phyloP scores from a whole-genome alignment of 2,797 vertebrate species.

The Chloroceryle amazona region DNA sequence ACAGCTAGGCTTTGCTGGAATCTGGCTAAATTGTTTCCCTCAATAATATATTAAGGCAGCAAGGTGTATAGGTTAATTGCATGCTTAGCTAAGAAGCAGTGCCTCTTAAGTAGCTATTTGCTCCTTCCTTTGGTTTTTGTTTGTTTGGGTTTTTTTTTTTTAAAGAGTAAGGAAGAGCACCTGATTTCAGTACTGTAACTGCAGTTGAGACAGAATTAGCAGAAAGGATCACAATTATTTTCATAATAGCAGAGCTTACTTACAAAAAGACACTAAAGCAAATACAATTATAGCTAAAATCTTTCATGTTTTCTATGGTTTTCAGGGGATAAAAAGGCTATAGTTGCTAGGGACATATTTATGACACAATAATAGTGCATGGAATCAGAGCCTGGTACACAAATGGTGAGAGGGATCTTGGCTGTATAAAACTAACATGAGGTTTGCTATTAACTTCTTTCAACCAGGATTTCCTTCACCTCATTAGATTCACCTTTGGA shows the following conservation, averaged over 20 bases:
- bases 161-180: not conserved
- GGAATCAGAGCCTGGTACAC: not conserved
- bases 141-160: not conserved
- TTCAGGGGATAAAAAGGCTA: not conserved
- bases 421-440: not conserved
- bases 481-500: not conserved
- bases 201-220: not conserved
- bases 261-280: not conserved
- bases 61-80: not conserved
- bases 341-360: not conserved
- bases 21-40: not conserved
- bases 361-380: not conserved
- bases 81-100: not conserved
- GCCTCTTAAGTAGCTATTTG: not conserved
- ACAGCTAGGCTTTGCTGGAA: slow-evolving; percentile 16
- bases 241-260: not conserved
- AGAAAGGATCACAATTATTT: not conserved
- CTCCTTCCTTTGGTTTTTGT: not conserved
- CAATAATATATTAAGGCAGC: not conserved
- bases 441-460: not conserved
- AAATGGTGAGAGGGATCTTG: not conserved
- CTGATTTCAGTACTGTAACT: not conserved
- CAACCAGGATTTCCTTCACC: not conserved
- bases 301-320: not conserved
- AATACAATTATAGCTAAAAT: not conserved